These are phyloP conservation scores for Drosophila sucinea DNA, from an alignment of 1,140 invertebrate species.

Conservation along the genomic window DNA sequence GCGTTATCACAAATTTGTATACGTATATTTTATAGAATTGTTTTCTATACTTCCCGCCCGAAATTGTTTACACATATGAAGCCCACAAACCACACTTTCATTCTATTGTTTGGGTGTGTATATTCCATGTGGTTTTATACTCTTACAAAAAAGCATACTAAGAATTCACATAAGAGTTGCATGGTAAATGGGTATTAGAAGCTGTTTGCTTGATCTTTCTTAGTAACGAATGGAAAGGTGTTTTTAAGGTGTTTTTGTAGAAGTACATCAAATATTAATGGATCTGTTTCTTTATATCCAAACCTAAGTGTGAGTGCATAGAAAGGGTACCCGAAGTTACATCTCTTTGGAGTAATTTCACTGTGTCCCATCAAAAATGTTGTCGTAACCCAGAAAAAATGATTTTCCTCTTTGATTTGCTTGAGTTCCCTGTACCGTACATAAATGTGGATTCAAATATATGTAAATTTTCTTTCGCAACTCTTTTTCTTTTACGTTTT, in stretches of 20 bases:
- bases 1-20: background rate
- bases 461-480: conserved; percentile 39
- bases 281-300: too few species aligned
- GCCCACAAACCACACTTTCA: background rate
- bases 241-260: too few species aligned
- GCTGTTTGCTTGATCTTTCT: too few species aligned
- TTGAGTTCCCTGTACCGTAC: too few species aligned
- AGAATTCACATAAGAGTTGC: background rate
- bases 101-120: background rate
- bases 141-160: background rate
- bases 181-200: too few species aligned
- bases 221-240: too few species aligned
- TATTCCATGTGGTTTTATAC: background rate
- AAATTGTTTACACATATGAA: conserved; percentile 6
- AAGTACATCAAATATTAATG: too few species aligned
- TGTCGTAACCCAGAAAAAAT: background rate
- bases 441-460: conserved; percentile 13
- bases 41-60: background rate
- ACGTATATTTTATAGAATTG: background rate
- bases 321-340: background rate
- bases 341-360: background rate
- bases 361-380: background rate
- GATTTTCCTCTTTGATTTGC: conserved; percentile 22
- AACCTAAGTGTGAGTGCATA: too few species aligned
- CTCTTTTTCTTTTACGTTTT: conserved; percentile 17